Base-by-base conservation (phyloP, 2,888 invertebrate genomes). In the Sinotaia quadrata region DNA sequence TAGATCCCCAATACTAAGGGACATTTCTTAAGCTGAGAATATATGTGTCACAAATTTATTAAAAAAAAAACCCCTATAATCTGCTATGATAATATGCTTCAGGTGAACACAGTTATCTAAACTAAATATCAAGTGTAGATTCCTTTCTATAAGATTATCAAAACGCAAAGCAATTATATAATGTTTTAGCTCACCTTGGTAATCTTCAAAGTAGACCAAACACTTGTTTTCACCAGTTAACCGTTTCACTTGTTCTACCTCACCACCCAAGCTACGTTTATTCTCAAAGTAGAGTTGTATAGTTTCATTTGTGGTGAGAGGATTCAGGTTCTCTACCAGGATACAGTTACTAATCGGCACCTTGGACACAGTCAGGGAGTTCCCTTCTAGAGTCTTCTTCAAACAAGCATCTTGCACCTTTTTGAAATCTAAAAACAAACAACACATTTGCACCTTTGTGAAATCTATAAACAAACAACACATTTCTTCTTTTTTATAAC, bases 141-240 rank as follows among this genome's bases (percentile, higher is more conserved):
- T n/a, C n/a, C n/a, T n/a, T n/a, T n/a, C n/a, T n/a, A n/a, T n/a
- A n/a, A n/a, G n/a, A n/a, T n/a, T n/a, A n/a, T n/a, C n/a, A n/a
- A n/a, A n/a, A n/a, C n/a, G n/a, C n/a, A n/a, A n/a, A n/a, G n/a
- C n/a, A n/a, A n/a, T n/a, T n/a, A n/a, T n/a, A n/a, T n/a, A n/a
- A n/a, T n/a, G n/a, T n/a, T n/a, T n/a, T n/a, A n/a, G 7, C n/a
- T 63, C 27, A 69, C 69, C 65, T 44, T 41, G 51, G 29, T 69
- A 47, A 33, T 65, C 58, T 41, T 65, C 52, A 44, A 69, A 76
- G 49, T 63, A 70, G 21, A 76, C 60, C 24, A 74, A 61, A 41
- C 74, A 72, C 2, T 56, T 68, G 2, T 59, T 61, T 4, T 59
- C 44, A 12, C 68, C 49, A 31, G 31, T 27, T 24, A 56, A 51